These are phyloP conservation scores for Tamandua tetradactyla DNA, from an alignment of 2,797 vertebrate genomes.

Conservation along the genomic window DNA sequence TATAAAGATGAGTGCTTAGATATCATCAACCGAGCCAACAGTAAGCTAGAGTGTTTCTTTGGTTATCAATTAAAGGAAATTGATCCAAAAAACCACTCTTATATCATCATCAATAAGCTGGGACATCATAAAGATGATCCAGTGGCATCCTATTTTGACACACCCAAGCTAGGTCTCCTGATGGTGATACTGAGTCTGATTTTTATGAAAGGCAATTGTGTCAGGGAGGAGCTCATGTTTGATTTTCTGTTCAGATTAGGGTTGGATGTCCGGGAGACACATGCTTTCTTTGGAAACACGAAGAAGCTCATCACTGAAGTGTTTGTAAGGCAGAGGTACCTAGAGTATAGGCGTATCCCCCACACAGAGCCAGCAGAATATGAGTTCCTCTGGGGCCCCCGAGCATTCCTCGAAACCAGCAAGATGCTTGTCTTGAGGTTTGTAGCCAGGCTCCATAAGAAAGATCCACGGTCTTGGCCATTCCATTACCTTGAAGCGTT, in stretches of 20 bases:
- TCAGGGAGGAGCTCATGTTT: constrained; percentile 87
- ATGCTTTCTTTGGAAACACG: constrained; percentile 89
- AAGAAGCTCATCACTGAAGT: constrained; percentile 91
- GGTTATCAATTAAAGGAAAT: constrained; percentile 91
- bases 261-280: constrained; percentile 87
- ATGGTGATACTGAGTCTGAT: constrained; percentile 90
- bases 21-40: constrained; percentile 84
- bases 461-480: constrained; percentile 60
- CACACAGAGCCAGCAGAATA: constrained; percentile 90
- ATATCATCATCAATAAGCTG: constrained; percentile 89
- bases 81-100: constrained; percentile 88
- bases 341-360: constrained; percentile 89
- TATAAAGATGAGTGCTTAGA: constrained; percentile 86
- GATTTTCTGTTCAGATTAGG: constrained; percentile 88
- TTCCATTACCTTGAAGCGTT: constrained; percentile 59
- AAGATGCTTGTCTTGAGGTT: constrained; percentile 90
- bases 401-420: constrained; percentile 89
- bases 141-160: constrained; percentile 73
- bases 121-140: constrained; percentile 54
- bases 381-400: constrained; percentile 89
- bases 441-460: constrained; percentile 86
- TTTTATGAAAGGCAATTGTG: constrained; percentile 92
- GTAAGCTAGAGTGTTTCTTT: constrained; percentile 89
- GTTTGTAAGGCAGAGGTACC: constrained; percentile 92
- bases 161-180: constrained; percentile 89